phyloP scores from a whole-genome alignment of 2,797 vertebrate genomes.

The Linurgus olivaceus region DNA sequence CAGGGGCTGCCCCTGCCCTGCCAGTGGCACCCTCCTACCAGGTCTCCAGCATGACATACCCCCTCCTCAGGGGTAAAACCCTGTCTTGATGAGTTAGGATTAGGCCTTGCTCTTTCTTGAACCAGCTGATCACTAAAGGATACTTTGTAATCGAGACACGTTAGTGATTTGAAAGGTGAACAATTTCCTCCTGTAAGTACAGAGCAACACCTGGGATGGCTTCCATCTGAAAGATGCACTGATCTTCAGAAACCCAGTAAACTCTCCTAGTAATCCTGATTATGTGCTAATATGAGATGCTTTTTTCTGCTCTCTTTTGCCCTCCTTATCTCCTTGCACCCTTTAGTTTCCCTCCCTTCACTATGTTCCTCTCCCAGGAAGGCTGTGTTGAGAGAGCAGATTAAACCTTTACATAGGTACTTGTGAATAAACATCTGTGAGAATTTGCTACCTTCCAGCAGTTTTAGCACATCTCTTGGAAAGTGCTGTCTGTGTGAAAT shows the following conservation, averaged over 20 bases:
- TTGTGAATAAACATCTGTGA: not conserved
- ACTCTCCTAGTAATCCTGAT: not conserved
- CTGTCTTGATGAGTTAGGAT: not conserved
- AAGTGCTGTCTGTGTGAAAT: not conserved
- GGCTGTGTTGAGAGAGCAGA: not conserved
- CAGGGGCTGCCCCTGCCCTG: not conserved
- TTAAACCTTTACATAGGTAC: not conserved
- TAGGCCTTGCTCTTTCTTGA: not conserved
- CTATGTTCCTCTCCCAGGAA: not conserved
- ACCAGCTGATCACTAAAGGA: not conserved
- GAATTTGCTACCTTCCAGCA: not conserved
- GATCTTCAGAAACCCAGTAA: not conserved
- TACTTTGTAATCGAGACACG: fast-evolving
- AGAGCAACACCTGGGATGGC: not conserved
- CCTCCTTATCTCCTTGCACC: not conserved
- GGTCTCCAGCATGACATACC: not conserved
- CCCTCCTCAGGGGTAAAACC: not conserved
- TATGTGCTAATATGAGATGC: not conserved
- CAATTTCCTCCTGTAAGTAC: not conserved
- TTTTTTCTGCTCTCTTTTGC: not conserved
- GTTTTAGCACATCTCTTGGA: not conserved
- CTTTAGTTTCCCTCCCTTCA: not conserved
- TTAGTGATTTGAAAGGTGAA: not conserved
- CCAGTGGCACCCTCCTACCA: not conserved
- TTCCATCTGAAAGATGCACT: not conserved